These are phyloP conservation scores for Eulemur rubriventer DNA, from an alignment of 2,797 vertebrate genomes.

Conservation along the genomic window DNA sequence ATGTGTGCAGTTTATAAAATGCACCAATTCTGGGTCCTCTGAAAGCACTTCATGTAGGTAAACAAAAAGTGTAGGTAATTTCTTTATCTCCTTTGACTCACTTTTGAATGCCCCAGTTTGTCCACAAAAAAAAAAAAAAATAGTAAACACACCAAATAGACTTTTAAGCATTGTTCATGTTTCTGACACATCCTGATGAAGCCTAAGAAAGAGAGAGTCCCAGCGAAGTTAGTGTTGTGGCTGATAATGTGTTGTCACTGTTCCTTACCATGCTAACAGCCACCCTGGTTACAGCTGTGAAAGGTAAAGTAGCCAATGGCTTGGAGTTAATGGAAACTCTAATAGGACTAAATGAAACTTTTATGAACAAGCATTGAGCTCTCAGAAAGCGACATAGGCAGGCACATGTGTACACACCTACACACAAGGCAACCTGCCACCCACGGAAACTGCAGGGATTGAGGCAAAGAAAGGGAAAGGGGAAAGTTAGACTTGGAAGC, in stretches of 20 bases:
- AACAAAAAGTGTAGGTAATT: conserved; percentile 75
- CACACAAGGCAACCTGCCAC: neutral
- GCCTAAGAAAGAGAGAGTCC: neutral
- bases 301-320: neutral
- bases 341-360: neutral
- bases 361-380: neutral
- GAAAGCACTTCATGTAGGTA: conserved; percentile 62
- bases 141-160: conserved; percentile 45
- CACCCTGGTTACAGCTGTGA: neutral
- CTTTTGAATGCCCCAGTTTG: neutral
- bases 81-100: conserved; percentile 67
- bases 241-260: neutral
- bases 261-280: neutral
- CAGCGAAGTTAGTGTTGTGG: no score
- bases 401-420: rapidly evolving
- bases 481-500: neutral
- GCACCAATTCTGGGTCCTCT: neutral
- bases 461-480: neutral
- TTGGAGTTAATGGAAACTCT: neutral
- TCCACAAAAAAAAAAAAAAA: conserved; percentile 57
- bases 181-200: conserved; percentile 16
- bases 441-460: neutral
- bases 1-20: conserved; percentile 44
- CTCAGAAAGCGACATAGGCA: neutral
- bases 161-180: conserved; percentile 63